Evolutionary conservation across 2,888 invertebrate genomes (phyloP).

Genomic region (Plusia festucae): DNA sequence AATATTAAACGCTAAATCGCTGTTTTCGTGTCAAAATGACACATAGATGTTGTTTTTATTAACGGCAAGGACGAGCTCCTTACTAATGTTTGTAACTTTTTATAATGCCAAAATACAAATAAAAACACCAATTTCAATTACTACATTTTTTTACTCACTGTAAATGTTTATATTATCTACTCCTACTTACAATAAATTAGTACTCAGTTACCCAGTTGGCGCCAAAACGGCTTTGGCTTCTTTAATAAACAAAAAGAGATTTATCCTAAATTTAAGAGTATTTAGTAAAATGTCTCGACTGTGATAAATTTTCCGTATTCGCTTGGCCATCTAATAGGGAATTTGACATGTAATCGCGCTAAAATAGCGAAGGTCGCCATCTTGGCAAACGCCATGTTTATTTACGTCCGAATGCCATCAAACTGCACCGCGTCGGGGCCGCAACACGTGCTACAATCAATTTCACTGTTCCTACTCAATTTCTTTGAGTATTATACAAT

Average conservation of each 20-base stretch:
- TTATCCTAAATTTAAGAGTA: conserved; percentile 27
- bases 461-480: conserved; percentile 61
- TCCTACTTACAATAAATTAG: conserved; percentile 17
- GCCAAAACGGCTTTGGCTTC: conserved; percentile 15
- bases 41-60: too few species aligned
- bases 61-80: too few species aligned
- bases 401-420: conserved; percentile 87
- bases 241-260: conserved; percentile 26
- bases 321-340: conserved; percentile 72
- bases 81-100: too few species aligned
- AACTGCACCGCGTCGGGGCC: conserved; percentile 80
- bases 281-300: conserved; percentile 35
- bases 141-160: background rate
- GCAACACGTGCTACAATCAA: conserved; percentile 80
- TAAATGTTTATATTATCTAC: conserved; percentile 14
- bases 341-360: conserved; percentile 76
- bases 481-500: conserved; percentile 21
- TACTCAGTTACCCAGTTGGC: conserved; percentile 22
- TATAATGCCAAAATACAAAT: too few species aligned
- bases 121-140: background rate
- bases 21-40: conserved; percentile 11
- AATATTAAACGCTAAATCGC: conserved; percentile 27
- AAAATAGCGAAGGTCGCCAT: conserved; percentile 88
- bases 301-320: conserved; percentile 61
- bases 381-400: conserved; percentile 86